Base-by-base conservation (phyloP, 1,140 invertebrate genomes). In the Rhizoglyphus robini region DNA sequence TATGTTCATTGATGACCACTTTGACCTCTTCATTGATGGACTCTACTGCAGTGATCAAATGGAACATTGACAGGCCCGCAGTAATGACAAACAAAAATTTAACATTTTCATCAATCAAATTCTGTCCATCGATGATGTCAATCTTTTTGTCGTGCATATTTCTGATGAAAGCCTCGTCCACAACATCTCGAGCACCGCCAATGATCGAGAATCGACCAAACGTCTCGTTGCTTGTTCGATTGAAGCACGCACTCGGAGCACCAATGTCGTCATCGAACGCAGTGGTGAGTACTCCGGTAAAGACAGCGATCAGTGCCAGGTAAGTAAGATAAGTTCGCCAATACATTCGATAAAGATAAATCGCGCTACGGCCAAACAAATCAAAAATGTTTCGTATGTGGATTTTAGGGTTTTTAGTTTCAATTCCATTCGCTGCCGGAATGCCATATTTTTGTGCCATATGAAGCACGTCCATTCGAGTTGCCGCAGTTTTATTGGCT, bases 1-100 rank as follows among this genome's bases (percentile, higher is more conserved):
- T 29, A 46, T 60, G 58, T 23, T 60, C 58, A 60, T 60, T 60
- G 36, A 15, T 29, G n/a, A 32, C 58, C n/a, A 60, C 58, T n/a
- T 11, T 60, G 13, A 60, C 27, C 27, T 60, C 58, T 46, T 60
- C 58, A 15, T 60, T 60, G 8, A 60, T 4, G 15, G 15, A 29
- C n/a, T 29, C 11, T 34, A 32, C 58, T 2, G 58, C 31, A 32
- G 27, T 29, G 15, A 32, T 4, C n/a, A 60, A n/a, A 2, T 60
- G 58, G 1, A 29, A 60, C 1, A 60, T 3, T 18, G 58, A 27
- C 30, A 60, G 13, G 2, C 15, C 15, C 1, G 13, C 27, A 2
- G 30, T 60, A 2, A 29, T 60, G 8, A 60, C 15, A 60, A 60
- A 60, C 3, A 60, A n/a, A 46, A 60, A 60, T 27, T 60, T 60